Conservation (phyloP, 2,797 vertebrate species). For the Bradypodion ventrale region DNA sequence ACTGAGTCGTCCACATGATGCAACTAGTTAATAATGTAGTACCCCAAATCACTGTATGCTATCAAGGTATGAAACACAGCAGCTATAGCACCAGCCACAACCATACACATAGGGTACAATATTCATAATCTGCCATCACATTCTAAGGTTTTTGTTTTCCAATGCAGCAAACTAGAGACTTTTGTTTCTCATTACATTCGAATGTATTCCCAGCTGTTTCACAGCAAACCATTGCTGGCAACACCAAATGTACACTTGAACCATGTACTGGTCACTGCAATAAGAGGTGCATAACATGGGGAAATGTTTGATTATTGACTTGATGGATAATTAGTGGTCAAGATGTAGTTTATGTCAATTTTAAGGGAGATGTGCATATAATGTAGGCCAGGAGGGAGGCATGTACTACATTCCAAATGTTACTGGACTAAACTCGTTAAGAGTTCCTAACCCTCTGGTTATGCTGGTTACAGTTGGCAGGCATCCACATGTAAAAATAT, state of each 20-base stretch:
- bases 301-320: background rate
- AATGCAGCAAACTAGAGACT: background rate
- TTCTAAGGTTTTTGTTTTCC: background rate
- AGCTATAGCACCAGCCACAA: too few relatives aligned
- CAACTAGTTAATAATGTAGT: conserved; percentile 98
- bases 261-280: background rate
- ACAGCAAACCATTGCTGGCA: background rate
- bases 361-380: background rate
- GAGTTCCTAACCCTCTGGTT: background rate
- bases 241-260: background rate
- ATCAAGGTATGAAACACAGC: too few relatives aligned
- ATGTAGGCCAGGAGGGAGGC: background rate
- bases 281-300: background rate
- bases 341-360: background rate
- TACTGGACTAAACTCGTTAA: background rate
- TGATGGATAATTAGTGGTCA: background rate
- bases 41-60: conserved; percentile 98
- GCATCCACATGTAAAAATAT: background rate
- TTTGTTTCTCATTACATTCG: background rate
- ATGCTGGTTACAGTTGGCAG: background rate
- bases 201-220: background rate
- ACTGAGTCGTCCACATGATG: conserved; percentile 98
- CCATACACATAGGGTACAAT: background rate
- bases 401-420: background rate
- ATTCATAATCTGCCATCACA: background rate